These are phyloP conservation scores for Pangasianodon gigas DNA, from an alignment of 2,113 vertebrate species.

Conservation along the genomic window DNA sequence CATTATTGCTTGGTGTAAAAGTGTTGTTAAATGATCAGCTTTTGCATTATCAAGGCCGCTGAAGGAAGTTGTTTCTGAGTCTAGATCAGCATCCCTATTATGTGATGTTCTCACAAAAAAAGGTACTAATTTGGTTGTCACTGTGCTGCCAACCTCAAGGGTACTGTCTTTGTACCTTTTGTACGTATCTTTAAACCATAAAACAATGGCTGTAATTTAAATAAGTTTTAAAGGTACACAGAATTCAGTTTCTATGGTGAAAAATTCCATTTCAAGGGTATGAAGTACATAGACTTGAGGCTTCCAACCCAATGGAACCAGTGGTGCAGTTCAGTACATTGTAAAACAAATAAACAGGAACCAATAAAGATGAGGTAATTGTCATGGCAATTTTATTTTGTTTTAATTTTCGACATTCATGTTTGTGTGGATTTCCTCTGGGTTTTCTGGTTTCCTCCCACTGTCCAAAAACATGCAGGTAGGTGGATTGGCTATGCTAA, in stretches of 20 bases:
- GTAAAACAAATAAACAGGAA: not conserved
- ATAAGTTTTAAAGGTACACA: not conserved
- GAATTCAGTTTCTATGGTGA: not conserved
- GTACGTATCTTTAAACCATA: not conserved
- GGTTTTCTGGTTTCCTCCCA: not conserved
- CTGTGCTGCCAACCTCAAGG: not conserved
- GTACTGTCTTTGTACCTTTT: not conserved
- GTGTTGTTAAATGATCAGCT: not conserved
- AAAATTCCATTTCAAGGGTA: not conserved
- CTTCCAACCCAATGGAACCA: not conserved
- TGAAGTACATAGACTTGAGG: not conserved
- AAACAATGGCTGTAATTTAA: not conserved
- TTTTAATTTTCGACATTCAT: not conserved
- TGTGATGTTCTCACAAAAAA: not conserved
- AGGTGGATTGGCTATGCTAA: not conserved
- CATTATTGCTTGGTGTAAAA: not conserved
- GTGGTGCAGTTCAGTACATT: not conserved
- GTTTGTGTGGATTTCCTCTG: not conserved
- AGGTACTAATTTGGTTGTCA: not conserved
- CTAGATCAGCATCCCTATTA: not conserved
- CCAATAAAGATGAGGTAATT: not conserved
- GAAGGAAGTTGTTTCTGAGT: not conserved
- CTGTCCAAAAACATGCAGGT: not conserved
- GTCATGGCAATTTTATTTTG: not conserved
- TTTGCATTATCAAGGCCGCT: not conserved